phyloP scores from a whole-genome alignment of 2,888 invertebrate genomes.

The Trypoxylon attenuatum region DNA sequence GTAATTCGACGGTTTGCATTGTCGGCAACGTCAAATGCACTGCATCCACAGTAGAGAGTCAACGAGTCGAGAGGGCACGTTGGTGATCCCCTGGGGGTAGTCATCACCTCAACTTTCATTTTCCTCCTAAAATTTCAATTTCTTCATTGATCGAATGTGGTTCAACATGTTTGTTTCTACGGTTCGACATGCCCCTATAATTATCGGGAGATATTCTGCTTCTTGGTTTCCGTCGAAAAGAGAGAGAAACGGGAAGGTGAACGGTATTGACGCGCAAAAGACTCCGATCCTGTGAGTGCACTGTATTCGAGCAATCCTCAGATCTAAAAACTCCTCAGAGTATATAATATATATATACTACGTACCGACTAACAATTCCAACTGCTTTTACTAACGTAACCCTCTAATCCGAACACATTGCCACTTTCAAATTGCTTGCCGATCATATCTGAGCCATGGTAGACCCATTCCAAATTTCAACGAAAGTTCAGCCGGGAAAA shows the following conservation, averaged over 20 bases:
- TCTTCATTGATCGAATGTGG: too few species aligned
- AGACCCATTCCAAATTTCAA: slow-evolving; percentile 72
- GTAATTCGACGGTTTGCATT: slow-evolving; percentile 7
- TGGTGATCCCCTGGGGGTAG: too few species aligned
- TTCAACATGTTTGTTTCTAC: too few species aligned
- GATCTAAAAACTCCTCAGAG: too few species aligned
- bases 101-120: too few species aligned
- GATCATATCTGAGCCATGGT: slow-evolving; percentile 80
- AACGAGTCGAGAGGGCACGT: too few species aligned
- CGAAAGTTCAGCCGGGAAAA: slow-evolving; percentile 76
- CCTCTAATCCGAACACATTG: slow-evolving; percentile 72
- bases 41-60: slow-evolving; percentile 27
- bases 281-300: slow-evolving; percentile 25
- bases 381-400: slow-evolving; percentile 49
- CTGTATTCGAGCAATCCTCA: slow-evolving; percentile 24
- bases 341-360: too few species aligned
- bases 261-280: too few species aligned
- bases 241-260: background rate
- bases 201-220: too few species aligned
- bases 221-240: too few species aligned
- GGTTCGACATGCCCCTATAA: too few species aligned
- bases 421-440: slow-evolving; percentile 78
- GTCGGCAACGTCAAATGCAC: slow-evolving; percentile 28
- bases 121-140: too few species aligned
- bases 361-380: slow-evolving; percentile 42